Evolutionary conservation across 1,140 invertebrate species (phyloP).

Genomic region (Temnothorax curvispinosus): DNA sequence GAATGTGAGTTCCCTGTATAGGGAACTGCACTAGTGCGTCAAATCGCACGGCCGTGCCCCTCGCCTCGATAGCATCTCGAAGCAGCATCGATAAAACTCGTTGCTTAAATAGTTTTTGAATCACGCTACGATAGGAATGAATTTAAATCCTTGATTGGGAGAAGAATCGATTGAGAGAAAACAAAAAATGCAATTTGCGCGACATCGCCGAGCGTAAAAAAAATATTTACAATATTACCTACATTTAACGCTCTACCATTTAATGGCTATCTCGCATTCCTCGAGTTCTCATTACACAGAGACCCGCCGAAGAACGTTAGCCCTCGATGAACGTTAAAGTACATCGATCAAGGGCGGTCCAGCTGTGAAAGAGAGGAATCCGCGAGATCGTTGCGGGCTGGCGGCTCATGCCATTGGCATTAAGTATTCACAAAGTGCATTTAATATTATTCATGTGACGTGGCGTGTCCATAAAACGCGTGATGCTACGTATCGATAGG

Average conservation of each 20-base stretch:
- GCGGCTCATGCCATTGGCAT: slow-evolving; percentile 21
- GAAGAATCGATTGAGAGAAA: not conserved
- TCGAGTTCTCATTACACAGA: not conserved
- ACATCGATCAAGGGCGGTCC: slow-evolving; percentile 22
- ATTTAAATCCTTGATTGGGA: no score
- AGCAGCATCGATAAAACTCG: no score
- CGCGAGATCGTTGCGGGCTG: slow-evolving; percentile 4
- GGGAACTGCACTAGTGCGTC: no score
- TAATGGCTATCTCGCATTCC: slow-evolving; percentile 30
- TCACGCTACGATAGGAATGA: no score
- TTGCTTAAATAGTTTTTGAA: no score
- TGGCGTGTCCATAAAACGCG: slow-evolving; percentile 56
- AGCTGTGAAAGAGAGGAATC: not conserved
- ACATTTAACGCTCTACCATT: not conserved
- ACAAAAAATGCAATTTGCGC: not conserved
- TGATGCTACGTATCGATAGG: slow-evolving; percentile 52
- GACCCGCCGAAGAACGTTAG: not conserved
- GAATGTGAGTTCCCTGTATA: no score
- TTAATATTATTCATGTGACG: slow-evolving; percentile 45
- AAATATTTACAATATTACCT: slow-evolving; percentile 16
- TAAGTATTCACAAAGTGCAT: slow-evolving; percentile 35
- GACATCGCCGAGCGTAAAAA: not conserved
- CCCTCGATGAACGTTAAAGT: slow-evolving; percentile 11
- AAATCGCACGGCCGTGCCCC: no score
- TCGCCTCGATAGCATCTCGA: no score